A percentile compares a stretch with the other conserved stretches of the same genome.
Evolutionary conservation across 2,888 invertebrate species (phyloP).

Genomic region (Gasteruption jaculator): DNA sequence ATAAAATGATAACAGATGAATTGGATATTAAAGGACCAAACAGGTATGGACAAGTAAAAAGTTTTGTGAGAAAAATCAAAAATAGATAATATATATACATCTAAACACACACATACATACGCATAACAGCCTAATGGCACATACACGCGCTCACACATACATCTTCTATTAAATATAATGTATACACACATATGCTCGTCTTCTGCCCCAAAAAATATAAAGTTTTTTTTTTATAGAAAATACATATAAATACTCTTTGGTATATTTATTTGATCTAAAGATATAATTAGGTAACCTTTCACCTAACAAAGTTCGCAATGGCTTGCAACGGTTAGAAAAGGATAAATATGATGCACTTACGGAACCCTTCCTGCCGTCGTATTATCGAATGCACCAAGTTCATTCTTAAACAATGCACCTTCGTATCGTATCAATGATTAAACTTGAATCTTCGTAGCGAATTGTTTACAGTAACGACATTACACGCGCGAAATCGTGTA

Average conservation of each 20-base stretch:
- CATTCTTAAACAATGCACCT: conserved; percentile 38
- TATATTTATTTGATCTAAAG: background rate
- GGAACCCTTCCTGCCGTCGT: conserved; percentile 38
- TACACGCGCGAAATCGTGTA: conserved; percentile 30
- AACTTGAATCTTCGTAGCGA: conserved; percentile 10
- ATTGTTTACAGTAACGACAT: conserved; percentile 11
- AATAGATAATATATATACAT: no score
- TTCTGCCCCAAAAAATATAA: no score
- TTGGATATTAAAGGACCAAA: no score
- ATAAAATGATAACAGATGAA: no score
- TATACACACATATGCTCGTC: no score
- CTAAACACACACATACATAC: no score
- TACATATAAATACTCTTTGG: background rate
- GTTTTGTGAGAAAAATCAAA: no score
- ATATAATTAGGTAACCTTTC: no score
- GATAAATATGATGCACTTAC: conserved; percentile 31
- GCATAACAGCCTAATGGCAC: no score
- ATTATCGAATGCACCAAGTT: conserved; percentile 35
- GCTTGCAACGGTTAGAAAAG: background rate
- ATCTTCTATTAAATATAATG: no score
- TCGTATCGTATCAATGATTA: conserved; percentile 22
- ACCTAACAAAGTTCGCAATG: background rate
- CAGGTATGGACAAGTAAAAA: no score
- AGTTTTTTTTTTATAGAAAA: conserved; percentile 14
- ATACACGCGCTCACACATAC: no score